Base-by-base conservation (phyloP, 2,113 vertebrate genomes). In the Carlito syrichta region DNA sequence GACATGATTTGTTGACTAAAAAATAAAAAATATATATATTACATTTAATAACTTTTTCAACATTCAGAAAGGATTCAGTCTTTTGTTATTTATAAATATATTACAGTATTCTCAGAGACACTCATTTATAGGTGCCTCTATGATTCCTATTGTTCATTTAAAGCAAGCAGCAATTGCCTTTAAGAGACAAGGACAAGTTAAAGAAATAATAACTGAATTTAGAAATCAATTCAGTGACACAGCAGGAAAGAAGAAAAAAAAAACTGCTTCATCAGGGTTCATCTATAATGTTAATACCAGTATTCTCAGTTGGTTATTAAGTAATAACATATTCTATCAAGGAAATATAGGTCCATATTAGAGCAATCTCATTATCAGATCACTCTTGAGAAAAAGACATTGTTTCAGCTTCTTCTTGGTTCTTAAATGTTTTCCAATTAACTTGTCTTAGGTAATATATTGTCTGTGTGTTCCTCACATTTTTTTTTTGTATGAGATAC, bases 391-490 rank as follows among this genome's bases (percentile, higher is more conserved):
- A 90, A 68, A 66, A 88, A 14, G 48, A 87, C n/a, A 45, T 8
- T 81, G 2, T 54, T 93, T 4, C 40, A 79, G 13, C 43, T 77
- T 71, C 76, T 93, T 85, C 32, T 89, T 85, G 83, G 85, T 88
- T 85, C 63, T 94, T 88, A 63, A 74, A 62, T 52, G 19, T 69
- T 93, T 89, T 63, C 43, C 73, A 86, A n/a, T 86, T 94, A 85
- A 77, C 52, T n/a, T 78, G 8, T 40, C 32, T 63, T 71, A 43
- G 22, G 20, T 13, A n/a, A 92, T 71, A 43, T n/a, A n/a, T 52
- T 79, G 30, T 45, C n/a, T 68, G 6, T 81, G 50, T 79, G n/a
- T 40, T 92, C 56, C 66, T 30, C 30, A 58, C 12, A 73, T 14
- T 69, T 27, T 63, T 68, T 78, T 86, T 73, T 84, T 43, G 19